Evolutionary conservation across 1,140 invertebrate genomes (phyloP).

Genomic region (Trissolcus basalis): DNA sequence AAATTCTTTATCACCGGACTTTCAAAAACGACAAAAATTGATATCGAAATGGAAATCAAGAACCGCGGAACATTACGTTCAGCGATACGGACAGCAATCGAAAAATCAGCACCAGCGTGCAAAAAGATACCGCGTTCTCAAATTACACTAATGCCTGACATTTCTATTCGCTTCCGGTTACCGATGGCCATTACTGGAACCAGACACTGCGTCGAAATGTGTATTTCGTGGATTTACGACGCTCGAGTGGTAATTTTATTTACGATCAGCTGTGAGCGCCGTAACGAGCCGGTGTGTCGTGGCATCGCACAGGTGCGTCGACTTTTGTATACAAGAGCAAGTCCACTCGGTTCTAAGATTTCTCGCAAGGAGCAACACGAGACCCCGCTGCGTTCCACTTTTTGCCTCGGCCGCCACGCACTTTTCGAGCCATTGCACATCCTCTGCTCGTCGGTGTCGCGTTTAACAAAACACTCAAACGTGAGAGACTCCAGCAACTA

Average conservation of each 20-base stretch:
- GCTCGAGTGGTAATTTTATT: constrained; percentile 16
- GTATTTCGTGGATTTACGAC: constrained; percentile 10
- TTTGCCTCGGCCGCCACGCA: constrained; percentile 36
- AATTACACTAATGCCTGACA: not conserved
- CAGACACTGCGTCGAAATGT: not conserved
- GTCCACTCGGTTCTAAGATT: constrained; percentile 34
- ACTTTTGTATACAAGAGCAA: constrained; percentile 23
- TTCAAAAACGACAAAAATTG: too few relatives aligned
- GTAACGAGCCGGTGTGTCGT: constrained; percentile 24
- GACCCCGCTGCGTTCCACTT: constrained; percentile 38
- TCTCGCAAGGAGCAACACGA: constrained; percentile 38
- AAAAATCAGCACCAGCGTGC: too few relatives aligned
- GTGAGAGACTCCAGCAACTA: too few relatives aligned
- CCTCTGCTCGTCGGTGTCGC: constrained; percentile 13
- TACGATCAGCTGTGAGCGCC: constrained; percentile 15
- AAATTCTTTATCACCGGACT: too few relatives aligned
- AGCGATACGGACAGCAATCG: too few relatives aligned
- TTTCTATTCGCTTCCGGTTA: not conserved
- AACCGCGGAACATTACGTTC: too few relatives aligned
- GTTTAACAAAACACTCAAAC: too few relatives aligned
- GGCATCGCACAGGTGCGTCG: constrained; percentile 20
- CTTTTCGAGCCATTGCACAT: constrained; percentile 38
- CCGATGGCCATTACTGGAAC: not conserved
- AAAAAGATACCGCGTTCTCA: not conserved
- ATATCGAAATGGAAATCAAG: too few relatives aligned